These are phyloP conservation scores for Xanthia icteritia DNA, from an alignment of 2,888 invertebrate genomes.

Conservation along the genomic window DNA sequence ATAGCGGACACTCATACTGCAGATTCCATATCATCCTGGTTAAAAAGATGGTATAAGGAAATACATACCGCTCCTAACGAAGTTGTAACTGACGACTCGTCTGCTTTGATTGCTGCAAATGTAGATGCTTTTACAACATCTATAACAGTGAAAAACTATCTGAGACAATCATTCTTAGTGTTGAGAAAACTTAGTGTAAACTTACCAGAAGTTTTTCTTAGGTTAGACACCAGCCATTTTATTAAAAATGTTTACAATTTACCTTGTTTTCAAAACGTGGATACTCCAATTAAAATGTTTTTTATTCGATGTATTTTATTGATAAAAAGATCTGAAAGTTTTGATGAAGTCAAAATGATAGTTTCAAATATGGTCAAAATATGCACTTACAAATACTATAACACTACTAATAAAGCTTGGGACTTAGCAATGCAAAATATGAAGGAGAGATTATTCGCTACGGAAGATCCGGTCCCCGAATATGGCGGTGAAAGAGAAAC, in stretches of 20 bases:
- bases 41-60: constrained; percentile 41
- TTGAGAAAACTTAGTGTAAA: constrained; percentile 39
- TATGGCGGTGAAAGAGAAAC: constrained; percentile 42
- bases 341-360: constrained; percentile 35
- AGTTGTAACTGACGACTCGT: constrained; percentile 42
- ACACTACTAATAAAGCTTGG: constrained; percentile 46
- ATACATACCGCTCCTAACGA: constrained; percentile 38
- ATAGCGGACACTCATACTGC: constrained; percentile 38
- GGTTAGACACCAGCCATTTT: constrained; percentile 34
- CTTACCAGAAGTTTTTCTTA: constrained; percentile 32
- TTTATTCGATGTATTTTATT: constrained; percentile 46
- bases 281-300: constrained; percentile 40
- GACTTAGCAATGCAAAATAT: constrained; percentile 43
- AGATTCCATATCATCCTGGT: constrained; percentile 44
- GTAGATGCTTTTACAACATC: constrained; percentile 38
- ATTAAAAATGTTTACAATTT: constrained; percentile 39
- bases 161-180: constrained; percentile 40
- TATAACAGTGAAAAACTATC: constrained; percentile 35
- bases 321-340: constrained; percentile 41
- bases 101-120: constrained; percentile 39
- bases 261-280: constrained; percentile 40
- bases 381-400: constrained; percentile 45
- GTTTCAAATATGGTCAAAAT: constrained; percentile 43
- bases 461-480: constrained; percentile 44
- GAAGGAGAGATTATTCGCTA: constrained; percentile 37